A percentile compares a stretch with the other conserved stretches of the same genome.
Conservation (phyloP, 2,797 vertebrate species). For the Synaphobranchus kaupii region DNA sequence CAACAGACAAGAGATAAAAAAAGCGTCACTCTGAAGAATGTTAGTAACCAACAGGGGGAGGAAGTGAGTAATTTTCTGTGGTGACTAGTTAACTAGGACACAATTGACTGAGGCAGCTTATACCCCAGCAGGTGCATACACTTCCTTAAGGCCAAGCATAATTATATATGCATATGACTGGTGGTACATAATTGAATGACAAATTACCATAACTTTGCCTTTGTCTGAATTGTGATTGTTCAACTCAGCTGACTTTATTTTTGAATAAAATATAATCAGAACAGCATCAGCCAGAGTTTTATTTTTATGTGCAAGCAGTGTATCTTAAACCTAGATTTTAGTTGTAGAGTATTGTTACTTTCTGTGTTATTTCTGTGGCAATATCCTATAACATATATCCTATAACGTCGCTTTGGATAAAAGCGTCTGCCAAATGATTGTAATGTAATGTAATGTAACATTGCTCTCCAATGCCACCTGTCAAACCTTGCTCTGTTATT, state of each 20-base stretch:
- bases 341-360: background rate
- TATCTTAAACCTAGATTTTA: background rate
- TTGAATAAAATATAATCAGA: background rate
- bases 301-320: background rate
- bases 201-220: background rate
- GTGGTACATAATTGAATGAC: background rate
- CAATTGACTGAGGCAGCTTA: background rate
- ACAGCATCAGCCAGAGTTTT: background rate
- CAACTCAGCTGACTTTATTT: background rate
- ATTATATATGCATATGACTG: background rate
- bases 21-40: background rate
- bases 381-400: no score
- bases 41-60: constrained; percentile 58
- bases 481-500: background rate
- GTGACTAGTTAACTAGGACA: background rate
- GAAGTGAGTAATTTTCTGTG: constrained; percentile 51
- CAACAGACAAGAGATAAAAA: background rate
- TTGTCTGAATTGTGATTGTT: background rate
- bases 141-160: no score
- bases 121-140: constrained; percentile 4
- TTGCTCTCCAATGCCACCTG: no score
- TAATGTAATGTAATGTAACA: no score
- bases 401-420: no score
- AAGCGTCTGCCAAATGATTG: no score
- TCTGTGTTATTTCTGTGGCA: background rate